A percentile compares a stretch with the other conserved stretches of the same genome.
These are phyloP conservation scores for Steinernema hermaphroditum DNA, from an alignment of 2,888 invertebrate genomes.

Conservation along the genomic window DNA sequence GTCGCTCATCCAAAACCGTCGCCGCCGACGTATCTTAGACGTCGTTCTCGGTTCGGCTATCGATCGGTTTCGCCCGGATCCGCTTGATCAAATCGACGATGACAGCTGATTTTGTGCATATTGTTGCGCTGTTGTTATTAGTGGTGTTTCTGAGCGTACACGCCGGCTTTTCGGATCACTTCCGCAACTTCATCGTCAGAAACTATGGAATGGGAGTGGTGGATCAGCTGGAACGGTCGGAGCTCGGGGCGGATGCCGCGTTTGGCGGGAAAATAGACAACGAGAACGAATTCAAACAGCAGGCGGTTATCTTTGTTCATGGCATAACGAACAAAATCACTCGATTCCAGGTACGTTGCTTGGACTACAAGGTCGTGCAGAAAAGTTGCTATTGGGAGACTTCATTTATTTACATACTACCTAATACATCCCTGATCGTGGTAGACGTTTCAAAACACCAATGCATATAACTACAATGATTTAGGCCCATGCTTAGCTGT, in stretches of 20 bases:
- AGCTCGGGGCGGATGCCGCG: slow-evolving; percentile 59
- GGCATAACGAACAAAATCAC: slow-evolving; percentile 64
- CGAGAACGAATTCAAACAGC: slow-evolving; percentile 40
- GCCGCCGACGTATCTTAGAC: background rate
- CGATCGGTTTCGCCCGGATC: slow-evolving; percentile 2
- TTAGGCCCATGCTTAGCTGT: too few species aligned
- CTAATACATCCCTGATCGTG: too few species aligned
- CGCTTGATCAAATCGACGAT: background rate
- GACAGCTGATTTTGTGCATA: background rate
- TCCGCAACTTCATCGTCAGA: slow-evolving; percentile 52
- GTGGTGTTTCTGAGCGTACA: background rate
- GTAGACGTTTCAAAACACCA: too few species aligned
- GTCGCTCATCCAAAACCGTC: slow-evolving; percentile 8
- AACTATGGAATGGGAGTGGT: slow-evolving; percentile 59
- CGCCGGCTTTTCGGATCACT: slow-evolving; percentile 53
- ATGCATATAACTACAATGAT: too few species aligned
- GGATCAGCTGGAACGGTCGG: slow-evolving; percentile 55
- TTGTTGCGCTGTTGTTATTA: background rate
- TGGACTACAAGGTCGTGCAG: background rate
- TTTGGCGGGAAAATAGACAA: slow-evolving; percentile 54
- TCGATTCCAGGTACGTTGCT: slow-evolving; percentile 48
- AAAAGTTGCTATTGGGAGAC: too few species aligned
- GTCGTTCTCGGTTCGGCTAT: background rate
- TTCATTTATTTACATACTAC: too few species aligned
- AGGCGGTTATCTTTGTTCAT: slow-evolving; percentile 63